Percentiles rank a stretch among this genome's conserved stretches.
Conservation (phyloP, 2,113 vertebrate genomes). For the Peromyscus polionotus region DNA sequence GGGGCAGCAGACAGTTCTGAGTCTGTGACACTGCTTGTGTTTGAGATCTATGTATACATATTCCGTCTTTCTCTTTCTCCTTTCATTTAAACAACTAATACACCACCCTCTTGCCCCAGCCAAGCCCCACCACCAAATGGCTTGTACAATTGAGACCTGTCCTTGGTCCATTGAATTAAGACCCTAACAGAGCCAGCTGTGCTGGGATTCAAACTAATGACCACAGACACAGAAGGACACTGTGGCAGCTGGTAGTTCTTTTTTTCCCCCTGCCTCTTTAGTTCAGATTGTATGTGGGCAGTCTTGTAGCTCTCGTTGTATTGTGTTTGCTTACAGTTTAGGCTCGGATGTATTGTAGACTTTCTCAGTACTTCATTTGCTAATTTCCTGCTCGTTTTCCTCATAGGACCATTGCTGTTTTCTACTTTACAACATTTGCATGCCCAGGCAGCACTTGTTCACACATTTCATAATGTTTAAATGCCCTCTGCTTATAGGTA, state of each 20-base stretch:
- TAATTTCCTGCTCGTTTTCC: slow-evolving; percentile 84
- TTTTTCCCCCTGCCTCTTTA: slow-evolving; percentile 69
- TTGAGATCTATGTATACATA: slow-evolving; percentile 32
- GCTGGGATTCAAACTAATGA: slow-evolving; percentile 88
- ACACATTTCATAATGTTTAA: slow-evolving; percentile 83
- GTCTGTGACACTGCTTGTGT: slow-evolving; percentile 82
- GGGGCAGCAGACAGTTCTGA: slow-evolving; percentile 83
- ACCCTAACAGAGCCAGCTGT: slow-evolving; percentile 87
- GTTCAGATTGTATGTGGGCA: slow-evolving; percentile 80
- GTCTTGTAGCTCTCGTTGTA: slow-evolving; percentile 72
- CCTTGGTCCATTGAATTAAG: slow-evolving; percentile 87
- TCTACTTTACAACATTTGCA: slow-evolving; percentile 77
- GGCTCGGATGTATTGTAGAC: slow-evolving; percentile 73
- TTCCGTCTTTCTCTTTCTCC: slow-evolving; percentile 48
- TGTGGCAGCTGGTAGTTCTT: slow-evolving; percentile 87
- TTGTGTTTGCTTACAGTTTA: slow-evolving; percentile 74
- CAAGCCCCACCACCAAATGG: slow-evolving; percentile 80
- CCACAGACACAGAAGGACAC: slow-evolving; percentile 88
- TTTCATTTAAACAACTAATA: slow-evolving; percentile 76
- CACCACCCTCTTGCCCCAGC: slow-evolving; percentile 63
- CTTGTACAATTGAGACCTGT: slow-evolving; percentile 85
- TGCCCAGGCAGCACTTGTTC: slow-evolving; percentile 82
- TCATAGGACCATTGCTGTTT: slow-evolving; percentile 68
- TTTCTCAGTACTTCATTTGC: slow-evolving; percentile 85
- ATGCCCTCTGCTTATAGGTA: slow-evolving; percentile 84